A percentile compares a stretch with the other conserved stretches of the same genome.
Evolutionary conservation across 2,113 vertebrate species (phyloP).

Genomic region (Amphilophus citrinellus): DNA sequence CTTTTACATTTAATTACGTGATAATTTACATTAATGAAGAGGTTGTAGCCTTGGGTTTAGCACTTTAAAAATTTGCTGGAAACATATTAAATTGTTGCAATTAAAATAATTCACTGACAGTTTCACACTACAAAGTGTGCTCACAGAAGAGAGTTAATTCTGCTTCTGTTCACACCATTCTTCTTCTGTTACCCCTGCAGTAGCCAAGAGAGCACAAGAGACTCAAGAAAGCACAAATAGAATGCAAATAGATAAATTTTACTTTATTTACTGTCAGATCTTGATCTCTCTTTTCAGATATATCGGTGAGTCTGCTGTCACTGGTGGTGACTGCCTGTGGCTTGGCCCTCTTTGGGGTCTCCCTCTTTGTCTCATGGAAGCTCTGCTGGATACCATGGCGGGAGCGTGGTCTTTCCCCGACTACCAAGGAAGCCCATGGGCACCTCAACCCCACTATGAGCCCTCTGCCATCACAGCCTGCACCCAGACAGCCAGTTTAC

Average conservation of each 20-base stretch:
- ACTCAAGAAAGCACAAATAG: background rate
- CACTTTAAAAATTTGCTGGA: background rate
- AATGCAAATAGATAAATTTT: background rate
- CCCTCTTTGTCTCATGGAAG: slow-evolving; percentile 99
- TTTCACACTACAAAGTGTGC: background rate
- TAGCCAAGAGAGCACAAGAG: background rate
- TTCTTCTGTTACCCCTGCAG: background rate
- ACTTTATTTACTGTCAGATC: background rate
- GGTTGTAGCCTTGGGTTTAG: background rate
- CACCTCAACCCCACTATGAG: slow-evolving; percentile 84
- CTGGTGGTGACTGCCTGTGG: slow-evolving; percentile 97
- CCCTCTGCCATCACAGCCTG: slow-evolving; percentile 58
- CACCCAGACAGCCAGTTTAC: slow-evolving; percentile 87
- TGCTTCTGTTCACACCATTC: slow-evolving; percentile 12
- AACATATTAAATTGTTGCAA: background rate
- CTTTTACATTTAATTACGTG: background rate
- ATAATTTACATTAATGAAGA: background rate
- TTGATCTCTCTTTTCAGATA: slow-evolving; percentile 81
- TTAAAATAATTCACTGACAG: background rate
- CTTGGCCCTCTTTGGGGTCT: slow-evolving; percentile 95
- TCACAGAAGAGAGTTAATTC: background rate
- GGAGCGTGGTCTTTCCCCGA: slow-evolving; percentile 88
- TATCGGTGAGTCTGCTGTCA: slow-evolving; percentile 96
- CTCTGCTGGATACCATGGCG: slow-evolving; percentile 99
- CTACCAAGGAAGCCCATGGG: slow-evolving; percentile 86